Conservation (phyloP, 2,113 vertebrate genomes). For the Verasper variegatus region DNA sequence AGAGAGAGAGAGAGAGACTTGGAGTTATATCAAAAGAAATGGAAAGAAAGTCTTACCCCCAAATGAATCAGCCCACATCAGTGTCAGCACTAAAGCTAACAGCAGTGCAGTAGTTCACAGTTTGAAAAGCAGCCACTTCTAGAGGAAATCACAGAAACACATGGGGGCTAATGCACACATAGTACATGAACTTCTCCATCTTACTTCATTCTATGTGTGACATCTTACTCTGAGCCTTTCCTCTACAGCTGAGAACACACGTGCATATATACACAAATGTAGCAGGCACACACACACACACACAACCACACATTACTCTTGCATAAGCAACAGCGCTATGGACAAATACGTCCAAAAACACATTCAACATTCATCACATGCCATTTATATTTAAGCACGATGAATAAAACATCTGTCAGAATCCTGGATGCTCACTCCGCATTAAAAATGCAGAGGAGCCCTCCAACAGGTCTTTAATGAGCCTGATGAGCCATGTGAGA, state of each 20-base stretch:
- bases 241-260: neutral
- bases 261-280: neutral
- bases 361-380: slow-evolving; percentile 65
- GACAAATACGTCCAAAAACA: slow-evolving; percentile 63
- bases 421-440: slow-evolving; percentile 63
- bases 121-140: too few relatives aligned
- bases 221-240: neutral
- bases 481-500: slow-evolving; percentile 53
- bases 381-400: slow-evolving; percentile 73
- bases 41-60: too few relatives aligned
- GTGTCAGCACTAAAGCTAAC: too few relatives aligned
- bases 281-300: neutral
- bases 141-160: slow-evolving; percentile 27
- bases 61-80: too few relatives aligned
- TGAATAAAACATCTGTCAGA: slow-evolving; percentile 78
- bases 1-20: too few relatives aligned
- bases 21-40: too few relatives aligned
- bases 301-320: slow-evolving; percentile 24
- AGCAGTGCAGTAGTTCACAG: too few relatives aligned
- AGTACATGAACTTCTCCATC: neutral
- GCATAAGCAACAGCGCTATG: slow-evolving; percentile 44
- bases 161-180: neutral
- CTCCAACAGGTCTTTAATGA: slow-evolving; percentile 75
- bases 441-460: slow-evolving; percentile 70
- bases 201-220: neutral